Conservation (phyloP, 2,797 vertebrate genomes). For the Onychomys leucogaster region DNA sequence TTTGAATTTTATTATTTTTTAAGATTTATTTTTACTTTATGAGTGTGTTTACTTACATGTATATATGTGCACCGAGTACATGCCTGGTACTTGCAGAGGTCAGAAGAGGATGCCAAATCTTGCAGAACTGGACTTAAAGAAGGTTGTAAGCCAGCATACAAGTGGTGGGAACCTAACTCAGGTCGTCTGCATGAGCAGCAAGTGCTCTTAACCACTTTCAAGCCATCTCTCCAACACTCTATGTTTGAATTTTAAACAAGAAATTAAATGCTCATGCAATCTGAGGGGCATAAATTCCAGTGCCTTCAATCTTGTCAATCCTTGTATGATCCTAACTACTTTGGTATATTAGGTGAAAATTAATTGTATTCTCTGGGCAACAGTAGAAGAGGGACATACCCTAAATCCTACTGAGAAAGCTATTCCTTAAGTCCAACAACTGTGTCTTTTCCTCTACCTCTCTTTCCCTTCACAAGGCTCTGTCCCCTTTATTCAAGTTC, state of each 20-base stretch:
- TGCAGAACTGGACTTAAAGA: neutral
- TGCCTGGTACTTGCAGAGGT: neutral
- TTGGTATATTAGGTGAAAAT: constrained; percentile 17
- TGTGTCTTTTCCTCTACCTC: neutral
- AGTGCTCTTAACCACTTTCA: neutral
- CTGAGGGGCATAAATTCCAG: neutral
- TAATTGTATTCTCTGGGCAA: neutral
- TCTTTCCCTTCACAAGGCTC: neutral
- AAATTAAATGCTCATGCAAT: neutral
- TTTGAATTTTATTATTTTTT: neutral
- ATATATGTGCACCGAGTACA: neutral
- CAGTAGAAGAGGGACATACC: fast-evolving
- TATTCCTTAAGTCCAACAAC: neutral
- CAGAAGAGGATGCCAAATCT: neutral
- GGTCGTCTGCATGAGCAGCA: neutral
- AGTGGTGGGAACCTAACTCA: neutral
- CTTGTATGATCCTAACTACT: neutral
- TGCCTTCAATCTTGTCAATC: neutral
- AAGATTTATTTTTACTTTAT: neutral
- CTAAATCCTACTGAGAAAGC: neutral
- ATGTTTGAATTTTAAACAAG: constrained; percentile 22
- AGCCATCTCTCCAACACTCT: neutral
- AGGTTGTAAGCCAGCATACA: neutral
- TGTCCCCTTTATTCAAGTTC: neutral
- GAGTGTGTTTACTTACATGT: neutral